Conservation (phyloP, 2,113 vertebrate genomes). For the Eidolon helvum region DNA sequence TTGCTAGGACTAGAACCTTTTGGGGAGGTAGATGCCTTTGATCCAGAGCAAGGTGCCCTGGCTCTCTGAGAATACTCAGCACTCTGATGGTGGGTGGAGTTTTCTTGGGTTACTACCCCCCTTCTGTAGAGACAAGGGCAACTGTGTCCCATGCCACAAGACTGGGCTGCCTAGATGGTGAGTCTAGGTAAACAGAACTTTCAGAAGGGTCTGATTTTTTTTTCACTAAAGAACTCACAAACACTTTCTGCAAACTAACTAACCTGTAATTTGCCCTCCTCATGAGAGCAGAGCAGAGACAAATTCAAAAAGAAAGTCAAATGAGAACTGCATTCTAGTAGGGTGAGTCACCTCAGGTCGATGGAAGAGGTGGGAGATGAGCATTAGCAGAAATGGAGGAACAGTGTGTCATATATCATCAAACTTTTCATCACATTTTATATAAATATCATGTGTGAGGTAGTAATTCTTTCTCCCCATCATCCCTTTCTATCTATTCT, state of each 20-base stretch:
- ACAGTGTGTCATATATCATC: background rate
- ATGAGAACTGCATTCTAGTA: background rate
- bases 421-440: background rate
- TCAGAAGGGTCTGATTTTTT: background rate
- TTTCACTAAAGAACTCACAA: background rate
- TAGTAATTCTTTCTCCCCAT: background rate
- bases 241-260: background rate
- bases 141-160: background rate
- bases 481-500: background rate
- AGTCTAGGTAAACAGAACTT: background rate
- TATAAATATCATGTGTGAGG: background rate
- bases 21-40: background rate
- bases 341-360: background rate
- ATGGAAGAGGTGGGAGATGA: background rate
- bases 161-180: too few species aligned
- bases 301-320: background rate
- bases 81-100: too few species aligned
- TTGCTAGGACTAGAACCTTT: background rate
- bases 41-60: background rate
- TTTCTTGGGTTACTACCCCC: background rate
- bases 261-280: background rate
- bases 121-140: background rate
- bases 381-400: background rate
- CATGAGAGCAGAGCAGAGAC: background rate
- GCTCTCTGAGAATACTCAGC: background rate